Conservation (phyloP, 2,113 vertebrate genomes). For the Willisornis vidua region DNA sequence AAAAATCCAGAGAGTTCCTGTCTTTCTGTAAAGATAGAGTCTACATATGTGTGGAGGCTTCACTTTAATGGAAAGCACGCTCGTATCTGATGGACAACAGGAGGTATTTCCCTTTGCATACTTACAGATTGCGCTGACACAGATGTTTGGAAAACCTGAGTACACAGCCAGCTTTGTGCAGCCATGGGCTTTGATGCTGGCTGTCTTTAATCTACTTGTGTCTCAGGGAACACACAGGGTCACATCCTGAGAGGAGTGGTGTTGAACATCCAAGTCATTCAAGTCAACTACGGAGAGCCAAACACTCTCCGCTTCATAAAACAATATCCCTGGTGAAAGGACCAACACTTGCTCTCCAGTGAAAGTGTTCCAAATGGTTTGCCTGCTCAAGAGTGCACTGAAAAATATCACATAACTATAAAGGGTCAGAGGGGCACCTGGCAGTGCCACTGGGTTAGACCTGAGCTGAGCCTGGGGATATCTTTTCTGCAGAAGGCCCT, state of each 20-base stretch:
- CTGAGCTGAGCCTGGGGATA: not conserved
- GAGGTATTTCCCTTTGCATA: slow-evolving; percentile 17
- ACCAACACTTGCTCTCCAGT: not conserved
- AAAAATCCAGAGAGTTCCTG: not conserved
- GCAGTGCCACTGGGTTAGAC: not conserved
- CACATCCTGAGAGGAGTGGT: not conserved
- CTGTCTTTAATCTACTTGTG: not conserved
- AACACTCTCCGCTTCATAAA: not conserved
- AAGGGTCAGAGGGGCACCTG: not conserved
- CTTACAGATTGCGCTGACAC: not conserved
- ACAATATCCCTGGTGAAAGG: not conserved
- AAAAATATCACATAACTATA: not conserved
- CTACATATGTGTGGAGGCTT: not conserved
- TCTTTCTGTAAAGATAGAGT: not conserved
- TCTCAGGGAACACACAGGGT: not conserved
- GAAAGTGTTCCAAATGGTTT: not conserved
- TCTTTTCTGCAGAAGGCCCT: not conserved
- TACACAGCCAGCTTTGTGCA: not conserved
- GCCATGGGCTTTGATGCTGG: not conserved
- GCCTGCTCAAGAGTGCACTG: not conserved
- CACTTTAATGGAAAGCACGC: not conserved
- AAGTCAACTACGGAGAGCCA: not conserved
- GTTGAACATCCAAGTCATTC: not conserved
- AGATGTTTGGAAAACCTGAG: not conserved
- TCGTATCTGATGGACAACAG: not conserved